Conservation (phyloP, 2,797 vertebrate species). For the Bradypodion pumilum region DNA sequence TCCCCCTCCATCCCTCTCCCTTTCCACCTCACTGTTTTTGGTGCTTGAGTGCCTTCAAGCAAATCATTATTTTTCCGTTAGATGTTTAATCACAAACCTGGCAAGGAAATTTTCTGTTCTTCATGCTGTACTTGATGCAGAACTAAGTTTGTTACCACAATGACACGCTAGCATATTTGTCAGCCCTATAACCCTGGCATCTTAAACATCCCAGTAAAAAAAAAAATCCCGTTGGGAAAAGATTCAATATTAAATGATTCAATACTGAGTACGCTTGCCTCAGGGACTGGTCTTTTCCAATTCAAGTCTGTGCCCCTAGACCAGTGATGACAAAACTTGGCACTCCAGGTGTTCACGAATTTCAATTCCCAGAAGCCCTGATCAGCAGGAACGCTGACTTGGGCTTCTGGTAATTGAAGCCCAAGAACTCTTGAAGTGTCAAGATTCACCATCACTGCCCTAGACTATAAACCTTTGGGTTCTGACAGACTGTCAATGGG, state of each 20-base stretch:
- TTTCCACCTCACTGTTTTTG: slow-evolving; percentile 38
- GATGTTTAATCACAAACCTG: slow-evolving; percentile 63
- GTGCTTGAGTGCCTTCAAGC: slow-evolving; percentile 48
- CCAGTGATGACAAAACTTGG: too few species aligned
- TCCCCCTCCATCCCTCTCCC: neutral
- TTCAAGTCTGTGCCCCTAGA: too few species aligned
- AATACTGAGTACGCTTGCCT: neutral
- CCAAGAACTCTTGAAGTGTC: too few species aligned
- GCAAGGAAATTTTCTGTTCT: slow-evolving; percentile 61
- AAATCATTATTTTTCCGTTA: slow-evolving; percentile 61
- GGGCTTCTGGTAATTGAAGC: too few species aligned
- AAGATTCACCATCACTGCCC: too few species aligned
- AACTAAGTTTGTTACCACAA: slow-evolving; percentile 60
- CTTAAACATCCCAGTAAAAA: slow-evolving; percentile 35
- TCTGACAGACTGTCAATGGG: neutral
- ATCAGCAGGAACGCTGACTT: too few species aligned
- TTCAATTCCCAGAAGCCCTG: too few species aligned
- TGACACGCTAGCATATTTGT: slow-evolving; percentile 20
- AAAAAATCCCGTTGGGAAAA: slow-evolving; percentile 48
- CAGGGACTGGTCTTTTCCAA: slow-evolving; percentile 12
- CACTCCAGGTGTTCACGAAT: too few species aligned
- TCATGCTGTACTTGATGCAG: slow-evolving; percentile 51
- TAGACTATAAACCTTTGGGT: slow-evolving; percentile 22
- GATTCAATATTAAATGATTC: slow-evolving; percentile 39
- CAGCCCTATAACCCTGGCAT: slow-evolving; percentile 38